Evolutionary conservation across 1,140 invertebrate species (phyloP), one percentile per base, ranked within the genome.

Genomic region (Eriosoma lanigerum): DNA sequence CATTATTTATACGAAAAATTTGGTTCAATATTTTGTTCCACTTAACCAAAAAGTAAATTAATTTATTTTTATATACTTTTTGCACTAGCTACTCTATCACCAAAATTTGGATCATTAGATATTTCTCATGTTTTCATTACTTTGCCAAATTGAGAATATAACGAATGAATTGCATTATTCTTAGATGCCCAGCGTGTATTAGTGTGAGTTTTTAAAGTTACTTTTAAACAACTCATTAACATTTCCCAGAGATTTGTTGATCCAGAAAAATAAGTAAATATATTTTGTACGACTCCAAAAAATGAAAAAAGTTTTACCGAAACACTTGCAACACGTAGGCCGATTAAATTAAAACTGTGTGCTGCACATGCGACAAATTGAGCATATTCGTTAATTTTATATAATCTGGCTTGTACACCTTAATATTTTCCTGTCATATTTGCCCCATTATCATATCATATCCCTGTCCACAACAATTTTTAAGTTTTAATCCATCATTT

Each of bases 151-250:
- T 60, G 58, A 60, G 12, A 60, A 60, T 60, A 60, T 26, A 60
- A 60, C 58, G 58, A 60, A 29, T 60, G 58, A 60, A 60, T 24
- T 60, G 58, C 58, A 60, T 60, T 60, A 17, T 60, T 29, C 17
- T 60, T 60, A 29, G 58, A 60, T 29, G 58, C 24, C 58, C 58
- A 60, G 26, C 58, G 26, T 60, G 58, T 60, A 17, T 60, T 17
- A 60, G 24, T 60, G 17, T 60, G 58, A 13, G 58, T 60, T 60
- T 60, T 60, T 60, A 60, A 60, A 19, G 3, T 26, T n/a, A n/a
- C n/a, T n/a, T n/a, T n/a, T n/a, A n/a, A n/a, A n/a, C n/a, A n/a
- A n/a, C n/a, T n/a, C n/a, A 60, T 60, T 60, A 60, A 26, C 19
- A 60, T 0, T 60, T 60, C 58, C 58, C 58, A 60, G 24, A 24